Base-by-base conservation (phyloP, 1,140 invertebrate species). In the Ylistrum balloti region DNA sequence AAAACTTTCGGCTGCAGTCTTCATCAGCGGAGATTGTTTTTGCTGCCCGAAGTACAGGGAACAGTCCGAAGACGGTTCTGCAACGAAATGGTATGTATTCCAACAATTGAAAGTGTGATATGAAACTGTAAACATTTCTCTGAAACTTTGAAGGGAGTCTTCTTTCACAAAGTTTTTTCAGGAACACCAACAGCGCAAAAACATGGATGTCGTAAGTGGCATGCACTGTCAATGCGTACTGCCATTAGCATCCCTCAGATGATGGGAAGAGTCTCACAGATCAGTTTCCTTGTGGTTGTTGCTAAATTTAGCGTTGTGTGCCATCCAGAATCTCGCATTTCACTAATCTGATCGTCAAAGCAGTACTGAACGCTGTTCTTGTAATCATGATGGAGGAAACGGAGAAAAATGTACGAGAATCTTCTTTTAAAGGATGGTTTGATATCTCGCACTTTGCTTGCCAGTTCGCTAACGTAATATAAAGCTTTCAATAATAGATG, bases 251-350 rank as follows among this genome's bases (percentile, higher is more conserved):
- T 74, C 56, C 28, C 56, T 74, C 56, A 74, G 56, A 74, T 28
- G 56, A 74, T 74, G 28, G 56, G 56, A 74, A 74, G 56, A 74
- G 56, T 74, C 56, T 74, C 56, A n/a, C 56, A 74, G 56, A 74
- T 74, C 56, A 74, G 56, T 74, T 74, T 74, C 56, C 56, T n/a
- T 74, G 56, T 74, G n/a, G 56, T 74, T 74, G 56, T 74, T 74
- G 56, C 56, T 74, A 74, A 74, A 74, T 74, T 74, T 74, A 74
- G 56, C 56, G 56, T 74, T 74, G 56, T 74, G 56, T 74, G 56
- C 56, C 56, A 74, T 74, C 56, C 56, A n/a, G 56, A 74, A 74
- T 74, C 56, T 74, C 56, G 56, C n/a, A 74, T 74, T 74, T 74
- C 56, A 74, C 56, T 74, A 74, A 74, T 74, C 56, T 74, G 56